Base-by-base conservation (phyloP, 2,888 invertebrate genomes). In the Sinotaia quadrata region DNA sequence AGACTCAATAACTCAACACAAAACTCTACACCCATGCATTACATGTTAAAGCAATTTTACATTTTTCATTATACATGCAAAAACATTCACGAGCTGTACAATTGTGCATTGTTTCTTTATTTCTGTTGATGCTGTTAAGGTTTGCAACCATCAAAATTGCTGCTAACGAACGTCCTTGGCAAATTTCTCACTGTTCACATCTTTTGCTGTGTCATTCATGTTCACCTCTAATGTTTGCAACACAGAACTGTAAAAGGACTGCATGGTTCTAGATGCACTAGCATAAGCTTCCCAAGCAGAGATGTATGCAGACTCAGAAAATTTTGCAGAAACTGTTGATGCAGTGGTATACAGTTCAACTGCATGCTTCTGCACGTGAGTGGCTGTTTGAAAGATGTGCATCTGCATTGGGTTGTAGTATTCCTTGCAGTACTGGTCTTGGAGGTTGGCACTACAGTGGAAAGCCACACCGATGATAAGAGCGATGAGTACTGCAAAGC, bases 381-480 rank as follows among this genome's bases (percentile, higher is more conserved):
- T 1, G 18, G 36, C 54, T 1, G 33, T 34, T n/a, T 34, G n/a
- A 18, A 68, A 15, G 34, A 52, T 56, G 4, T 33, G 31, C 37
- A n/a, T 15, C 33, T 68, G 56, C n/a, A 44, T 47, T 18, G 68
- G 68, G 15, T 47, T 61, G 61, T 61, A 68, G 47, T 61, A 68
- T 3, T 34, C 18, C 12, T 15, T 33, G 31, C 68, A 68, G 34
- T 37, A n/a, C 33, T 68, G 57, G 52, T 74, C 74, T 15, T 54
- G 44, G 4, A 24, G 34, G 27, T 36, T 61, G 49, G 62, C 31
- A 33, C 63, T 57, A 44, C 74, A 74, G 66, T 72, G 70, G n/a
- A 69, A 68, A 15, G 62, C 63, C 4, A 70, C 27, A 15, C 72
- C 74, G 8, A 66, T 66, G 21, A 66, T 52, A 21, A 72, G 49